Evolutionary conservation across 2,888 invertebrate species (phyloP).

Genomic region (Odontomyia ornata): DNA sequence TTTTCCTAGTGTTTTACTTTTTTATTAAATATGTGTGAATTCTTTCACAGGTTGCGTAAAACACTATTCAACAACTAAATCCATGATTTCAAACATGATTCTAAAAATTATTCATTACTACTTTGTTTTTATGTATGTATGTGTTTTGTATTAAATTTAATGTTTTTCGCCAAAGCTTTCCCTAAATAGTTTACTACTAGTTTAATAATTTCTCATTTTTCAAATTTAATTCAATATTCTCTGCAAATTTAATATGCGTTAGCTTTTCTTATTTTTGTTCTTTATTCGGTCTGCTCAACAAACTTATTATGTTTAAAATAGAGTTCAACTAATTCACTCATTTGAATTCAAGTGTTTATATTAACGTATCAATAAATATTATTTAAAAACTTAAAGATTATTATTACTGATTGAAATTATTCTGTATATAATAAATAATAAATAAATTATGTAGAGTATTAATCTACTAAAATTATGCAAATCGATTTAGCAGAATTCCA

Average conservation of each 20-base stretch:
- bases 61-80: conserved; percentile 35
- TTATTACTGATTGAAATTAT: not conserved
- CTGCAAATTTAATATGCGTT: not conserved
- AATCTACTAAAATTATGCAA: too few species aligned
- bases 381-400: conserved; percentile 18
- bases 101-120: conserved; percentile 37
- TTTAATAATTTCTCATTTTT: not conserved
- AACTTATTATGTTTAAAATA: not conserved
- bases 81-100: conserved; percentile 25
- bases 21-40: conserved; percentile 11
- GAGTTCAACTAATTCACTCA: not conserved
- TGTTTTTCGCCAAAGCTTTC: conserved; percentile 25
- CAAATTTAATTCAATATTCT: not conserved
- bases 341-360: not conserved
- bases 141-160: not conserved
- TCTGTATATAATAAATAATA: not conserved
- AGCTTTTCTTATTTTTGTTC: not conserved
- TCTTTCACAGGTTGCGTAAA: conserved; percentile 1
- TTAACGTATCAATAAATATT: conserved; percentile 33
- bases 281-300: not conserved
- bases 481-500: too few species aligned
- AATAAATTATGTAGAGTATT: conserved; percentile 3
- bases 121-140: not conserved
- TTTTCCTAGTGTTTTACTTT: not conserved
- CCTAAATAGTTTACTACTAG: conserved; percentile 36